Percentiles rank a stretch among this genome's conserved stretches.
These are phyloP conservation scores for Zygogramma bicolorata DNA, from an alignment of 2,888 invertebrate genomes.

Conservation along the genomic window DNA sequence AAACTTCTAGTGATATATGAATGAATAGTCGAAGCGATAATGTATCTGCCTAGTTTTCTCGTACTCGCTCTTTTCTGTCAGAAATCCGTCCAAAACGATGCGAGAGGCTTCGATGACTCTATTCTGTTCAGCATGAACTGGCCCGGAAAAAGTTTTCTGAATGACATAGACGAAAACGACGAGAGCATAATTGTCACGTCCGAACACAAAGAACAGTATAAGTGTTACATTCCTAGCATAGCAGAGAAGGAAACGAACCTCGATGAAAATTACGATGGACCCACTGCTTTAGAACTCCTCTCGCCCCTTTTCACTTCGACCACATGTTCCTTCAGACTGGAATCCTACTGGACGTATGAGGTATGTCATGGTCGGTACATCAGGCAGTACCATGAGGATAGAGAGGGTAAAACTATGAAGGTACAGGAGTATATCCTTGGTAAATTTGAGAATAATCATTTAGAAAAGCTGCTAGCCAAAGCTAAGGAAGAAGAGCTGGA, in stretches of 20 bases:
- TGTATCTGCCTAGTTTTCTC: background rate
- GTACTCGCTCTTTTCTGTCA: constrained; percentile 1
- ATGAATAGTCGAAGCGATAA: background rate
- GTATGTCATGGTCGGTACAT: constrained; percentile 93
- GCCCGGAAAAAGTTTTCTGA: constrained; percentile 70
- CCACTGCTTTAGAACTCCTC: constrained; percentile 82
- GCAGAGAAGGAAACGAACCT: constrained; percentile 69
- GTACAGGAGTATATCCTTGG: constrained; percentile 90
- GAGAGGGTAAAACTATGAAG: constrained; percentile 86
- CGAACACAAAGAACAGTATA: constrained; percentile 84
- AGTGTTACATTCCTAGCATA: constrained; percentile 83
- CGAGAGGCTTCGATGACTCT: constrained; percentile 85
- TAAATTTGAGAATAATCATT: constrained; percentile 77
- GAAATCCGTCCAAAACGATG: constrained; percentile 65
- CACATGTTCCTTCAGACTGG: constrained; percentile 82
- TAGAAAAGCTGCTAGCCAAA: constrained; percentile 70
- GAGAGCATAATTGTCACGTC: constrained; percentile 80
- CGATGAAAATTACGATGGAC: constrained; percentile 78
- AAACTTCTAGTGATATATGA: background rate
- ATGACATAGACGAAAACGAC: constrained; percentile 63
- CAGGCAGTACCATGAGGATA: constrained; percentile 95
- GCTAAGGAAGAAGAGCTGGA: constrained; percentile 69
- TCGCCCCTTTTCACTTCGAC: constrained; percentile 81
- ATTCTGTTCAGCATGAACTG: constrained; percentile 85
- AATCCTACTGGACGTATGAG: constrained; percentile 97